Percentiles rank a stretch among this genome's conserved stretches.
These are phyloP conservation scores for Phocides pigmalion DNA, from an alignment of 1,140 invertebrate genomes.

Conservation along the genomic window DNA sequence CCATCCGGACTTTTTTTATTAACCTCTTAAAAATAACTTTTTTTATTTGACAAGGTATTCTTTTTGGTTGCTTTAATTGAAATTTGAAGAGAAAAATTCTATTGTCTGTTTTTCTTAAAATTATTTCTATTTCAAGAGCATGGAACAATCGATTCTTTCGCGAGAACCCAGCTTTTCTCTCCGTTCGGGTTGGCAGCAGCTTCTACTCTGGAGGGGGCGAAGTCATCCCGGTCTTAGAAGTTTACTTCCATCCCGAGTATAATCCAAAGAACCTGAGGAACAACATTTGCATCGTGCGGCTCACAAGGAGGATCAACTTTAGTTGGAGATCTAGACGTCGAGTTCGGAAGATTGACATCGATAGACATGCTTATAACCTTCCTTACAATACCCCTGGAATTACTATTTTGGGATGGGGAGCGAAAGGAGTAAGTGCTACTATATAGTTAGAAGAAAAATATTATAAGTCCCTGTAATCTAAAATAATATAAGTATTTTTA, in stretches of 20 bases:
- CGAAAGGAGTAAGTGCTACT: conserved; percentile 51
- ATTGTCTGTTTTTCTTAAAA: conserved; percentile 5
- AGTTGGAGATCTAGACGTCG: conserved; percentile 35
- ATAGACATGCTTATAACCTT: conserved; percentile 43
- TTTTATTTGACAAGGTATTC: too few relatives aligned
- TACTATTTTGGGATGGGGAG: conserved; percentile 71
- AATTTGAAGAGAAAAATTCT: neutral
- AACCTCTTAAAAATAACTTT: too few relatives aligned
- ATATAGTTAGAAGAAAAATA: too few relatives aligned
- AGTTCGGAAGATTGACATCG: conserved; percentile 66
- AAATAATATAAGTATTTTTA: too few relatives aligned
- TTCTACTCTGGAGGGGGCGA: conserved; percentile 60
- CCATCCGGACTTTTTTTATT: too few relatives aligned
- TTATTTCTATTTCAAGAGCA: conserved; percentile 48
- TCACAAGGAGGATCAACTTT: conserved; percentile 49
- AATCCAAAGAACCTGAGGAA: conserved; percentile 58
- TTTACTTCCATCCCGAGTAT: conserved; percentile 65
- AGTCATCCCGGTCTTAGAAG: conserved; percentile 53
- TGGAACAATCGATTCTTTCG: conserved; percentile 71
- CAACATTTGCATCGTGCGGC: conserved; percentile 56
- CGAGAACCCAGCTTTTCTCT: conserved; percentile 67
- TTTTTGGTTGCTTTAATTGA: too few relatives aligned
- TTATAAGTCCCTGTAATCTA: too few relatives aligned
- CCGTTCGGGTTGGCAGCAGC: conserved; percentile 60
- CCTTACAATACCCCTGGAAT: conserved; percentile 51